Conservation (phyloP, 2,797 vertebrate genomes). For the Aphelocoma californica region DNA sequence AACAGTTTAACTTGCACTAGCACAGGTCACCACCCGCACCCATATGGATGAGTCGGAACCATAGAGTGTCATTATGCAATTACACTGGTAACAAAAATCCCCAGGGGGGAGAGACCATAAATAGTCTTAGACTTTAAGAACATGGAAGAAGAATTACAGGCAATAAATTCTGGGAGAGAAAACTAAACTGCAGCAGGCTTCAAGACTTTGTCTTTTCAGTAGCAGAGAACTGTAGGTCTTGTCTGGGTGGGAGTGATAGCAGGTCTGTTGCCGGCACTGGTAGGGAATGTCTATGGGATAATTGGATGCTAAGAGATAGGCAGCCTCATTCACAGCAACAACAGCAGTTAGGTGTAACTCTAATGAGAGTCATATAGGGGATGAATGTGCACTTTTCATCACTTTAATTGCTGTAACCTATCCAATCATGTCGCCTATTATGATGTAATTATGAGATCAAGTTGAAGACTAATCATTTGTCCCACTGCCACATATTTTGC, state of each 20-base stretch:
- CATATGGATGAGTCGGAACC: not conserved
- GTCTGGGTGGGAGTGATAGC: not conserved
- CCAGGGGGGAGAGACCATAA: not conserved
- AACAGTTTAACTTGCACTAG: not conserved
- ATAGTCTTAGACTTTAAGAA: not conserved
- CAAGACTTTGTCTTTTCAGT: not conserved
- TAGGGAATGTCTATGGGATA: not conserved
- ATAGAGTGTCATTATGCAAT: not conserved
- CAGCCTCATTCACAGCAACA: not conserved
- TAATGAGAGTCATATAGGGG: slow-evolving; percentile 3
- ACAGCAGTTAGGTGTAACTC: slow-evolving; percentile 29
- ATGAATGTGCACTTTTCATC: slow-evolving; percentile 59
- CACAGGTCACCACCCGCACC: not conserved
- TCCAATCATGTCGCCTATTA: slow-evolving; percentile 61
- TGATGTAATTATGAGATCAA: slow-evolving; percentile 61
- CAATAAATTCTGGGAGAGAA: not conserved
- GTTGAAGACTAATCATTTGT: slow-evolving; percentile 42
- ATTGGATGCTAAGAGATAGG: not conserved
- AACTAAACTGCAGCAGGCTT: not conserved
- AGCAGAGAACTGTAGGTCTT: not conserved
- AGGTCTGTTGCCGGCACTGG: not conserved
- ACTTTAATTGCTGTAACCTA: slow-evolving; percentile 60
- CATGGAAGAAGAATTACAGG: not conserved
- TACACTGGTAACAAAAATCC: not conserved
- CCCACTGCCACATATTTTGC: slow-evolving; percentile 19